These are phyloP conservation scores for Tragopan temminckii DNA, from an alignment of 2,797 vertebrate genomes.

Conservation along the genomic window DNA sequence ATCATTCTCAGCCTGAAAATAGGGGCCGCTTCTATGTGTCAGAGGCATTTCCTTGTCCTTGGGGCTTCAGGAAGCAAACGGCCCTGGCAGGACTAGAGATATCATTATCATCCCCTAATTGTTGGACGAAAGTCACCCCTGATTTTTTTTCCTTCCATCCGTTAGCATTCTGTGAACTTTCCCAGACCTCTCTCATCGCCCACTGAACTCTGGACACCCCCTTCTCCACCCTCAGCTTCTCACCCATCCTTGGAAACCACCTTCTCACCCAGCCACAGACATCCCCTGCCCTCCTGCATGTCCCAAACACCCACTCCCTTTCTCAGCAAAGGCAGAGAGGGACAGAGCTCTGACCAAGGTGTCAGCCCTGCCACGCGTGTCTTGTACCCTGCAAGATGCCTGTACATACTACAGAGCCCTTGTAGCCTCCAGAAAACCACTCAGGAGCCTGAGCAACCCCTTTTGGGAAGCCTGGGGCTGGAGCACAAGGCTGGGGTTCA, in stretches of 20 bases:
- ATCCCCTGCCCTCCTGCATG: not conserved
- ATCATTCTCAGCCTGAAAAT: not conserved
- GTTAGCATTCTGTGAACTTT: constrained; percentile 6
- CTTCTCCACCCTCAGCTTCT: not conserved
- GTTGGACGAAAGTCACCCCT: not conserved
- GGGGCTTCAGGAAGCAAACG: not conserved
- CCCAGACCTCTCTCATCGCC: not conserved
- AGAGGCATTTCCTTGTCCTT: not conserved
- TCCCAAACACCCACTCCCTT: not conserved
- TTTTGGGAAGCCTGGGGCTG: not conserved
- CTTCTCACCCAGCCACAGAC: not conserved
- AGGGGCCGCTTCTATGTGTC: not conserved
- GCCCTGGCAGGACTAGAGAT: not conserved
- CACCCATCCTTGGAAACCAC: constrained; percentile 9
- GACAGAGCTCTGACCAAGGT: not conserved
- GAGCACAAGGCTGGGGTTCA: not conserved
- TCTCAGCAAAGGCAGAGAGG: not conserved
- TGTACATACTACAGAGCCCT: not conserved
- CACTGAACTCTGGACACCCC: not conserved
- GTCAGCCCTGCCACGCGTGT: not conserved
- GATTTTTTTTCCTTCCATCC: not conserved
- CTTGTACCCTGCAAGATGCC: not conserved
- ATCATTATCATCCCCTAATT: not conserved
- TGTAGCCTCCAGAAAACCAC: not conserved
- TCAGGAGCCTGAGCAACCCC: not conserved